Base-by-base conservation (phyloP, 2,113 vertebrate species). In the Calidris pugnax region DNA sequence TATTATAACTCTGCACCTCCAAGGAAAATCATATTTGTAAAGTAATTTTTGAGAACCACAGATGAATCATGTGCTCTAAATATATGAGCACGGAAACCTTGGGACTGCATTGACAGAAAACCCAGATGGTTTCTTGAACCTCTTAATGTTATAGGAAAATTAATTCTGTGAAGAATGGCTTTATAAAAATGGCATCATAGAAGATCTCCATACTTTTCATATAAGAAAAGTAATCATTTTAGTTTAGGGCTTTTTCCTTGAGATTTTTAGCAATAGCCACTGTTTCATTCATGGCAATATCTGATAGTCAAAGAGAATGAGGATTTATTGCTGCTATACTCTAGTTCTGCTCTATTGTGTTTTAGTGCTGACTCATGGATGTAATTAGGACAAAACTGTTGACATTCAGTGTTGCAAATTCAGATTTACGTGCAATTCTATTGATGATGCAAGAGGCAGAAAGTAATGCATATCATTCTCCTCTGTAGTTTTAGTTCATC, bases 371-470 rank as follows among this genome's bases (percentile, higher is more conserved):
- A 85, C 51, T 96, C 79, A 81, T 41, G 43, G 35, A 74, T 86
- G 21, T 75, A 92, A 95, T 87, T 94, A 80, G 60, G 33, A 67
- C 72, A 89, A 89, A 91, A 81, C 13, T 84, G 37, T 90, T 94
- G 64, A 55, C 75, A 51, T 66, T 91, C 15, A 21, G 0, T 62
- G 28, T 59, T 93, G 68, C 68, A 71, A 66, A 90, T 88, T 86
- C 28, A 76, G 67, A 74, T 28, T 88, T 86, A 77, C 19, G 88
- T 93, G n/a, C 87, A 73, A 47, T 76, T 83, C 71, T 85, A 4
- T 48, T 56, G 67, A 53, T 80, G 72, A 91, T 91, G 37, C 37
- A 76, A 82, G 32, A 77, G 18, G 15, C 33, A 48, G 78, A 79
- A 85, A 16, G 35, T 57, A 67, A 48, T 76, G 23, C 8, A 37